These are phyloP conservation scores for Sus scrofa DNA, from an alignment of 2,113 vertebrate genomes.

Conservation along the genomic window DNA sequence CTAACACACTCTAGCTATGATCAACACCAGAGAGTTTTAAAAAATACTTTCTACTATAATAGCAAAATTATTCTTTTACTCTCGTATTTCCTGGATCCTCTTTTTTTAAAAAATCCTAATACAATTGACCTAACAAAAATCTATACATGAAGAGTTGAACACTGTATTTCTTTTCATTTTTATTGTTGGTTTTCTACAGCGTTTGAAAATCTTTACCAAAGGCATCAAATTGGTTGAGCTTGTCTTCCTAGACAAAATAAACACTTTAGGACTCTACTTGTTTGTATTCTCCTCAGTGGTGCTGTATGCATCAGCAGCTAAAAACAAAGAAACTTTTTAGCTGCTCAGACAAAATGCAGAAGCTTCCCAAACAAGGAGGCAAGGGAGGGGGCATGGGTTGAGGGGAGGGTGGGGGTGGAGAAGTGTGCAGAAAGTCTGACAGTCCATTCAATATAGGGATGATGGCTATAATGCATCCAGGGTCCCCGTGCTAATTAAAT, in stretches of 20 bases:
- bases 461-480: conserved; percentile 92
- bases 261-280: conserved; percentile 93
- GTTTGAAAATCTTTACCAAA: conserved; percentile 87
- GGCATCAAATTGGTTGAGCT: conserved; percentile 87
- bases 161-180: conserved; percentile 38
- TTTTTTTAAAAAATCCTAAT: not conserved
- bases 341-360: conserved; percentile 93
- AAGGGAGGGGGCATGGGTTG: conserved; percentile 67
- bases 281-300: conserved; percentile 95
- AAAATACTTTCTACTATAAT: conserved; percentile 13
- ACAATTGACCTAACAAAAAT: not conserved
- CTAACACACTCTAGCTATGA: not conserved
- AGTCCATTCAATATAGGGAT: conserved; percentile 93
- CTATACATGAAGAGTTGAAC: conserved; percentile 31
- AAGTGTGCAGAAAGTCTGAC: conserved; percentile 93
- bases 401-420: conserved; percentile 85
- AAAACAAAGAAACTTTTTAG: conserved; percentile 98
- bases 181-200: conserved; percentile 80
- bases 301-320: conserved; percentile 95
- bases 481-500: conserved; percentile 97
- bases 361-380: conserved; percentile 91
- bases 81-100: not conserved
- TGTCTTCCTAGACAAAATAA: conserved; percentile 93
- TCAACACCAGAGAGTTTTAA: not conserved
- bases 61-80: not conserved